Conservation (phyloP, 2,113 vertebrate species). For the Tachuris rubrigastra region DNA sequence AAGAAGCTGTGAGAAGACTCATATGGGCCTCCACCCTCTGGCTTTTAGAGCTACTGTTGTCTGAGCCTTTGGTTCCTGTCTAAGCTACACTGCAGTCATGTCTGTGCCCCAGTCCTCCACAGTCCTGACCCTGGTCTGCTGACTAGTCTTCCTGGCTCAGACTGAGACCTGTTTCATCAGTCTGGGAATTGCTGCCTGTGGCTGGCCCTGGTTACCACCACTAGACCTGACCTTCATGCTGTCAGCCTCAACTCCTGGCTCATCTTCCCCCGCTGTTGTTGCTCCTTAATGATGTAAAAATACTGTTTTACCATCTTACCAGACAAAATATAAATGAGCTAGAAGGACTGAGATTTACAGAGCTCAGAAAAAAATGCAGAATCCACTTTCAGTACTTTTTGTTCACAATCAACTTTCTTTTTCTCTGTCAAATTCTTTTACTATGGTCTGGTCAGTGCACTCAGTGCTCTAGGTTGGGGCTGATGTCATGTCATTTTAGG, state of each 20-base stretch:
- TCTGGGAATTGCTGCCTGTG: not conserved
- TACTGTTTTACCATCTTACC: not conserved
- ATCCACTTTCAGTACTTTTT: not conserved
- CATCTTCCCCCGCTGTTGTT: not conserved
- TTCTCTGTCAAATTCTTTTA: not conserved
- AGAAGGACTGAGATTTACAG: not conserved
- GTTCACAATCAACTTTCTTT: not conserved
- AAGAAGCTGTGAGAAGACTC: not conserved
- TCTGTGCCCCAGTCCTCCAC: accelerated
- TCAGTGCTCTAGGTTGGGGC: not conserved
- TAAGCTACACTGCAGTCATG: no score
- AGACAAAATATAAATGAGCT: not conserved
- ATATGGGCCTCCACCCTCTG: not conserved
- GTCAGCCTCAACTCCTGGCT: accelerated
- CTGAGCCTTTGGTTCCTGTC: not conserved
- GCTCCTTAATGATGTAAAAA: not conserved
- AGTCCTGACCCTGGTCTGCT: not conserved
- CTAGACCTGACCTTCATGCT: not conserved
- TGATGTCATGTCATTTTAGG: not conserved
- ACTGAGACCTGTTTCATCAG: not conserved
- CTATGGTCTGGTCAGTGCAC: accelerated
- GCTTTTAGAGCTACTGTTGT: accelerated
- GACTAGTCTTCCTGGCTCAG: not conserved
- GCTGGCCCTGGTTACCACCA: not conserved
- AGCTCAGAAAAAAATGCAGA: not conserved